phyloP scores from a whole-genome alignment of 1,140 invertebrate genomes.

The Leptinotarsa defecta region DNA sequence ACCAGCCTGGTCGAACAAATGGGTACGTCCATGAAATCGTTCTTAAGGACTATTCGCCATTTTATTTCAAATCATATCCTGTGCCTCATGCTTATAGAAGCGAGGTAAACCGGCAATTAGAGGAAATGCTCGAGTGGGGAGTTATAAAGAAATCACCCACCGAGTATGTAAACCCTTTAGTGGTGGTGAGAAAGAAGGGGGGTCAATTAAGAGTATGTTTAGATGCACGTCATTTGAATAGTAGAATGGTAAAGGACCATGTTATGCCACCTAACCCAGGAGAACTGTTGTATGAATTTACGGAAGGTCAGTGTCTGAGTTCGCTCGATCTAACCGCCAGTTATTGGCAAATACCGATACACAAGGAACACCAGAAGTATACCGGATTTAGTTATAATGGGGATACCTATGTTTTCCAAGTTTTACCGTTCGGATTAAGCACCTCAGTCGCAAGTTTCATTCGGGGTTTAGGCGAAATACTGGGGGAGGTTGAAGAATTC shows the following conservation, averaged over 20 bases:
- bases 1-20: slow-evolving; percentile 32
- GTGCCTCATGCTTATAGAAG: slow-evolving; percentile 43
- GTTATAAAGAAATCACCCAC: slow-evolving; percentile 5
- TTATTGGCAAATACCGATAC: slow-evolving; percentile 32
- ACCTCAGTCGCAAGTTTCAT: background rate
- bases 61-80: slow-evolving; percentile 44
- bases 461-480: background rate
- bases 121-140: slow-evolving; percentile 38
- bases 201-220: slow-evolving; percentile 35
- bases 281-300: background rate
- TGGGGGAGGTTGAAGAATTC: background rate
- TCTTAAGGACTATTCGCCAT: slow-evolving; percentile 34
- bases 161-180: slow-evolving; percentile 16
- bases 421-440: background rate
- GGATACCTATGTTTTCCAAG: slow-evolving; percentile 6
- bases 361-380: slow-evolving; percentile 16
- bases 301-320: background rate
- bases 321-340: background rate
- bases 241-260: slow-evolving; percentile 37
- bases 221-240: slow-evolving; percentile 42
- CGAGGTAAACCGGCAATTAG: slow-evolving; percentile 35
- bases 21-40: slow-evolving; percentile 46
- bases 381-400: slow-evolving; percentile 20
- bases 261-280: slow-evolving; percentile 35
- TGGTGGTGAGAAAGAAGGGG: background rate